Evolutionary conservation across 2,888 invertebrate genomes (phyloP).

Genomic region (Conomelus anceps): DNA sequence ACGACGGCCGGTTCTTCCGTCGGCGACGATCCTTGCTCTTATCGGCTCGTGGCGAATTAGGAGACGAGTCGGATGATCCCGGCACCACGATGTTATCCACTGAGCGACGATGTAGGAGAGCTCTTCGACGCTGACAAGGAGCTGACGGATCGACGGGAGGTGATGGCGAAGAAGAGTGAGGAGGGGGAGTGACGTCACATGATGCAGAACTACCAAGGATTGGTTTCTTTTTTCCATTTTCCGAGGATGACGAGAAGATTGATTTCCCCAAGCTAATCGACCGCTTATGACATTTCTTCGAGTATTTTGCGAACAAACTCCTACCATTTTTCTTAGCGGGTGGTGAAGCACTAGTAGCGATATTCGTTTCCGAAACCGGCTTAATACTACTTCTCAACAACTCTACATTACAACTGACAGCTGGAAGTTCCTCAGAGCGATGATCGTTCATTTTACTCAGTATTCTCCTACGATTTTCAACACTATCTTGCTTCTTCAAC

Average conservation of each 20-base stretch:
- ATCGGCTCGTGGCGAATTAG: slow-evolving; percentile 29
- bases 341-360: slow-evolving; percentile 2
- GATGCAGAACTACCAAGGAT: slow-evolving; percentile 22
- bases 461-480: slow-evolving; percentile 24
- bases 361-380: slow-evolving; percentile 24
- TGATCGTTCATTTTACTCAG: slow-evolving; percentile 23
- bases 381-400: slow-evolving; percentile 14
- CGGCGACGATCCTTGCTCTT: slow-evolving; percentile 33
- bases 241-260: slow-evolving; percentile 23
- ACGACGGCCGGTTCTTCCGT: slow-evolving; percentile 29
- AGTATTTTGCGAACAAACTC: slow-evolving; percentile 20
- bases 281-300: slow-evolving; percentile 28
- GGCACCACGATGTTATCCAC: slow-evolving; percentile 41
- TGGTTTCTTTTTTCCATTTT: slow-evolving; percentile 19
- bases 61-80: slow-evolving; percentile 37
- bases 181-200: slow-evolving; percentile 26
- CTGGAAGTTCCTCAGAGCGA: slow-evolving; percentile 21
- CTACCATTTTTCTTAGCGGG: background rate
- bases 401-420: slow-evolving; percentile 23
- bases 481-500: slow-evolving; percentile 24
- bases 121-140: slow-evolving; percentile 38
- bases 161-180: slow-evolving; percentile 28
- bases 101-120: slow-evolving; percentile 40
- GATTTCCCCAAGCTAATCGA: slow-evolving; percentile 33
- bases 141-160: slow-evolving; percentile 26